Evolutionary conservation across 30 jellyfish, hydroid and myxozoan species (phyloP).

Genomic region (Thelohanellus kitauei): DNA sequence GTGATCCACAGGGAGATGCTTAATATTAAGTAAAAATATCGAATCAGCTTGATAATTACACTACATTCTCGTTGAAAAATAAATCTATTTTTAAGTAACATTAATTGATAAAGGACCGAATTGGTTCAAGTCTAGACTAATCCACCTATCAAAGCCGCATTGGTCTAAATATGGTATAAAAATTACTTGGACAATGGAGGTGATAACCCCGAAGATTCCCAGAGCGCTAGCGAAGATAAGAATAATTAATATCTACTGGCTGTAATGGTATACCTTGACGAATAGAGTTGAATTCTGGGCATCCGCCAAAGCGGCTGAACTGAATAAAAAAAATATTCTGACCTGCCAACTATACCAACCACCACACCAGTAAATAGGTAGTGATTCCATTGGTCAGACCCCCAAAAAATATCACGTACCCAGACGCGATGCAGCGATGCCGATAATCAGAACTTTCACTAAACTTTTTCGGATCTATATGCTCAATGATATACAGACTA

Average conservation of each 20-base stretch:
- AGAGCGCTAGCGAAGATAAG: constrained; percentile 63
- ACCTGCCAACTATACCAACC: constrained; percentile 98
- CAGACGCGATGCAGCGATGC: too few relatives aligned
- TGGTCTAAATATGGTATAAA: too few relatives aligned
- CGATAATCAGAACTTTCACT: not conserved
- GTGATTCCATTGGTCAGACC: constrained; percentile 84
- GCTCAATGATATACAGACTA: constrained; percentile 1
- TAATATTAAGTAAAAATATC: too few relatives aligned
- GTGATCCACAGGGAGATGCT: too few relatives aligned
- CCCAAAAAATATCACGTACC: constrained; percentile 73
- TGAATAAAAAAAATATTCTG: constrained; percentile 3
- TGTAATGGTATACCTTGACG: constrained; percentile 24
- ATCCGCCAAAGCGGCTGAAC: constrained; percentile 99
- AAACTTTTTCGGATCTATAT: constrained; percentile 1
- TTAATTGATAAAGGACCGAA: too few relatives aligned
- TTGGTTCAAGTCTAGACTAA: too few relatives aligned
- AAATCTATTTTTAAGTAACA: too few relatives aligned
- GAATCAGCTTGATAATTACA: too few relatives aligned
- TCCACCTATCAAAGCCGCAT: too few relatives aligned
- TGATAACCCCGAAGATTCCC: constrained; percentile 49
- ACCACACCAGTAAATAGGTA: constrained; percentile 61
- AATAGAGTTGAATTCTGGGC: constrained; percentile 80
- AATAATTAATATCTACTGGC: constrained; percentile 23
- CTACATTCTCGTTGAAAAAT: too few relatives aligned
- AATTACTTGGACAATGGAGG: constrained; percentile 39